Evolutionary conservation across 2,797 vertebrate species (phyloP).

Genomic region (Naso thynnoides): DNA sequence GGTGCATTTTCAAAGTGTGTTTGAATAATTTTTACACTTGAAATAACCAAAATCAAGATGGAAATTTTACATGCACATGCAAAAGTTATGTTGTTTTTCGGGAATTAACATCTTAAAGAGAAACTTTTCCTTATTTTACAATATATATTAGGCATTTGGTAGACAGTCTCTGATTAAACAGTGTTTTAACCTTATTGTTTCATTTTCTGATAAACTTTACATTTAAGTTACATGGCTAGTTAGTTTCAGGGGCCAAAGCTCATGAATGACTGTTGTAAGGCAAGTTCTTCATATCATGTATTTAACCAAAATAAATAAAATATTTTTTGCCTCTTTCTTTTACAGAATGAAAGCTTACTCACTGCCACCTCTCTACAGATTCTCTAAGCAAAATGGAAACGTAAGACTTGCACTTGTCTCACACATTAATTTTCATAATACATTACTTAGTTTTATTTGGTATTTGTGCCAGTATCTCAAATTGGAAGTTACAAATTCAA

Average conservation of each 20-base stretch:
- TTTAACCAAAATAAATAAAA: background rate
- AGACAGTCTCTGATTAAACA: background rate
- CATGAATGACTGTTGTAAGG: background rate
- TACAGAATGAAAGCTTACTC: slow-evolving; percentile 91
- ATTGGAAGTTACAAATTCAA: background rate
- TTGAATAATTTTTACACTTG: background rate
- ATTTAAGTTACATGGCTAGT: too few relatives aligned
- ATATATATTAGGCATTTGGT: background rate
- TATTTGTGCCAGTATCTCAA: background rate
- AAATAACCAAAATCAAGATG: background rate
- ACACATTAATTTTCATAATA: background rate
- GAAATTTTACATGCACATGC: background rate
- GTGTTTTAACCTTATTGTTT: background rate
- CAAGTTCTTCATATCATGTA: background rate
- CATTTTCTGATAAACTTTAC: background rate
- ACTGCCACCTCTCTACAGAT: slow-evolving; percentile 90
- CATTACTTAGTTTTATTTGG: too few relatives aligned
- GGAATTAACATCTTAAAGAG: too few relatives aligned
- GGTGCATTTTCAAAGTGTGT: background rate
- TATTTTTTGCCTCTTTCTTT: slow-evolving; percentile 24
- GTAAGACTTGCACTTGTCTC: slow-evolving; percentile 85
- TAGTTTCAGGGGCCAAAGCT: background rate
- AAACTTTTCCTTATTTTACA: too few relatives aligned
- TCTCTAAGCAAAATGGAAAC: slow-evolving; percentile 90
- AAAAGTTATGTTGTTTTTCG: background rate